phyloP scores from a whole-genome alignment of 2,797 vertebrate species.

The Sebastes steindachneri region DNA sequence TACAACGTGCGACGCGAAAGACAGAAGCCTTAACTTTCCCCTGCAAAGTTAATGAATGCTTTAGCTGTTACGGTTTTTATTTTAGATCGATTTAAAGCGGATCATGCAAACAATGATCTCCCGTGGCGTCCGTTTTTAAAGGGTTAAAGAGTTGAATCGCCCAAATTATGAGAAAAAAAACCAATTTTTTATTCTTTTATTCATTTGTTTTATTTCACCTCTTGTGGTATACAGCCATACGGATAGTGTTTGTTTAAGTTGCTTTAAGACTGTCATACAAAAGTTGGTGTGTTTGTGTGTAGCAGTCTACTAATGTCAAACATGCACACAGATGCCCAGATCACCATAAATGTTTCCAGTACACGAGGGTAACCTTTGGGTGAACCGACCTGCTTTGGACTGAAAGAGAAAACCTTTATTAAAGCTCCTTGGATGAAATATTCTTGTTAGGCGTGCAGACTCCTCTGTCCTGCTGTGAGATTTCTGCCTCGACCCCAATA shows the following conservation, averaged over 20 bases:
- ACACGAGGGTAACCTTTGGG: not conserved
- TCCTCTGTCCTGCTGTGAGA: not conserved
- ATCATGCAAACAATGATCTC: no score
- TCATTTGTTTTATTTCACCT: not conserved
- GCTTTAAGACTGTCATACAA: not conserved
- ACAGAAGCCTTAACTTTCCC: no score
- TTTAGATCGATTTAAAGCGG: no score
- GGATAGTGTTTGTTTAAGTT: not conserved
- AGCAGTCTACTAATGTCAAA: not conserved
- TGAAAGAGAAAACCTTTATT: not conserved
- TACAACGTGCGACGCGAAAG: no score
- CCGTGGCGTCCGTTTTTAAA: no score
- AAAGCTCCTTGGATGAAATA: constrained; percentile 5
- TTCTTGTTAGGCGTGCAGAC: not conserved
- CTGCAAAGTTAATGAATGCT: no score
- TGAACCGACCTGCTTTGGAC: not conserved
- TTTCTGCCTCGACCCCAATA: not conserved
- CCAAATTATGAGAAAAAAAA: not conserved
- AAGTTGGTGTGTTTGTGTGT: not conserved
- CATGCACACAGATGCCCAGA: not conserved
- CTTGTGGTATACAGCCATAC: not conserved
- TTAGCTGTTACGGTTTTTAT: no score
- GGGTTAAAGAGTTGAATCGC: no score
- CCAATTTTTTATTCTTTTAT: no score
- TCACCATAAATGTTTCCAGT: not conserved